Base-by-base conservation (phyloP, 2,797 vertebrate genomes). In the Ataeniobius toweri region DNA sequence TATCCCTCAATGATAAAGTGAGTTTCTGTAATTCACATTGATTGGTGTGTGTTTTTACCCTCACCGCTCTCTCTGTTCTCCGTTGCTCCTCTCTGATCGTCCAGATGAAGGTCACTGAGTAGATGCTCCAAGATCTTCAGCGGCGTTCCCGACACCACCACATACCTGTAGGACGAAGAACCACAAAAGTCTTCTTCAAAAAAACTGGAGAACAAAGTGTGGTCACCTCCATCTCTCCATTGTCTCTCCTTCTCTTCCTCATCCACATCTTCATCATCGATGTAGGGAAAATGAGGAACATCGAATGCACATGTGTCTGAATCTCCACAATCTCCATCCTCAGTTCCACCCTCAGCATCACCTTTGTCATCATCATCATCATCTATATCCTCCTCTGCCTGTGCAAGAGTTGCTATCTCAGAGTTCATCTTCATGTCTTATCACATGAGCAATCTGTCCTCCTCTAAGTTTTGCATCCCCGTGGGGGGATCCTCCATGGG, bases 41-140 rank as follows among this genome's bases (percentile, higher is more conserved):
- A 36, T 39, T 55, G 0, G 10, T 16, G 48, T 10, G 39, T 61
- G 13, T 79, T 0, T 39, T 77, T 39, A 85, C 71, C 82, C 95
- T 94, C 91, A 97, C 97, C 97, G 50, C 98, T 97, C 92, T 99
- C 98, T 94, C 97, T 96, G 95, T 96, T 92, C 89, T 95, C 94
- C 2, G 92, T 87, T 0, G 94, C 93, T 75, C 95, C 96, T 88
- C 95, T 94, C 76, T 95, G 94, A 80, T 98, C 96, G 58, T 99
- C 98, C 93, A 99, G 92, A 84, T 97, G 96, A 88, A 99, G 95
- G 93, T 98, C 97, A 83, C 97, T 97, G 80, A 99, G 94, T 74
- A 99, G 96, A 88, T 99, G 98, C 95, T 99, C 98, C 95, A 99
- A 91, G 94, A 99, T 99, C 95, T 99, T 99, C 87, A 99, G 97